phyloP scores from a whole-genome alignment of 2,888 invertebrate species.

The Idaea aversata region DNA sequence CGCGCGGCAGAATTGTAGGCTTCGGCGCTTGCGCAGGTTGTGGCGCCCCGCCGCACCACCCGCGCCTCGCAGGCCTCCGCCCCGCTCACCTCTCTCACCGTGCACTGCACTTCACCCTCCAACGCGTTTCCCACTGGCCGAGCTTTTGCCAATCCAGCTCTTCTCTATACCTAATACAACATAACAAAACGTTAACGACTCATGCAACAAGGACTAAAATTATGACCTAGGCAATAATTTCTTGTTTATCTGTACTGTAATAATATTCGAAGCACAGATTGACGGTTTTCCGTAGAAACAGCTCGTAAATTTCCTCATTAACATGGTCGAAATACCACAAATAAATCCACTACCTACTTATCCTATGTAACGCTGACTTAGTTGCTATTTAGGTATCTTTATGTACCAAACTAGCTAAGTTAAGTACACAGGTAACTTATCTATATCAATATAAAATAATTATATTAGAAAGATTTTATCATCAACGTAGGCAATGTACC shows the following conservation, averaged over 20 bases:
- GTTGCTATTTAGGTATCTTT: too few relatives aligned
- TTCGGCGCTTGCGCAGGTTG: constrained; percentile 62
- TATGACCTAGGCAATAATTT: background rate
- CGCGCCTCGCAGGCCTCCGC: constrained; percentile 30
- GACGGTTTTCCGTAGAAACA: background rate
- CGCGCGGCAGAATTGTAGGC: constrained; percentile 56
- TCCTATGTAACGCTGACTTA: too few relatives aligned
- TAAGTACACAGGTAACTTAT: too few relatives aligned
- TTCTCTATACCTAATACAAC: constrained; percentile 37
- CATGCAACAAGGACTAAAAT: background rate
- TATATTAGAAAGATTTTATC: background rate
- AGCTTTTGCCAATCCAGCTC: constrained; percentile 65
- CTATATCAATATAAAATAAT: too few relatives aligned
- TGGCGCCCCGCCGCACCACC: constrained; percentile 38
- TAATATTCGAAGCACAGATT: too few relatives aligned
- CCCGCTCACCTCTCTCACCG: constrained; percentile 33
- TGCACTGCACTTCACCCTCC: constrained; percentile 49
- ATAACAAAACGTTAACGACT: background rate
- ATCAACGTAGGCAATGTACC: background rate
- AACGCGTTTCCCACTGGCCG: constrained; percentile 53
- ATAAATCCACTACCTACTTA: too few relatives aligned
- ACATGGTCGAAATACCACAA: background rate
- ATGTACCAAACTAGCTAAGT: too few relatives aligned
- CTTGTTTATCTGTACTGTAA: background rate
- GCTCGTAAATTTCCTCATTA: background rate